phyloP scores from a whole-genome alignment of 2,797 vertebrate genomes.

The Cephalopachus bancanus region DNA sequence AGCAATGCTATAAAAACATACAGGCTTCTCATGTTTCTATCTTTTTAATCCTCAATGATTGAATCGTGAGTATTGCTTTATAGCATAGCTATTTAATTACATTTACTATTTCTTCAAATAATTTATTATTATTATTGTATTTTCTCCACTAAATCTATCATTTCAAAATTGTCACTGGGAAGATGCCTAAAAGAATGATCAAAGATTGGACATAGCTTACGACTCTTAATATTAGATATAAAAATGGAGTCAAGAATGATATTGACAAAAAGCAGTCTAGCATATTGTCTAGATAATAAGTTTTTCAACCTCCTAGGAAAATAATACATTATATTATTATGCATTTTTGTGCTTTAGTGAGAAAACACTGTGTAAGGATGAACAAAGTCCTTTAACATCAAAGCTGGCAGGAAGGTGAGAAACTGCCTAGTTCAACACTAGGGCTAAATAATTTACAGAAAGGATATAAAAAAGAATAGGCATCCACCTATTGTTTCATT shows the following conservation, averaged over 20 bases:
- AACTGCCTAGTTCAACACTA: neutral
- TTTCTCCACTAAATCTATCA: neutral
- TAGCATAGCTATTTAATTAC: neutral
- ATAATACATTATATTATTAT: neutral
- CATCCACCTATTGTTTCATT: neutral
- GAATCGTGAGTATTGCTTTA: neutral
- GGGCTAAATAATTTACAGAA: neutral
- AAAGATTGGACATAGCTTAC: neutral
- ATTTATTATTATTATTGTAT: neutral
- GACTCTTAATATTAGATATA: neutral
- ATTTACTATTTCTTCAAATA: neutral
- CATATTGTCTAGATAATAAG: neutral
- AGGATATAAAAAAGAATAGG: neutral
- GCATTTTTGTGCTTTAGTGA: neutral
- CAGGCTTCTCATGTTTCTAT: neutral
- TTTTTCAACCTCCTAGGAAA: conserved; percentile 1
- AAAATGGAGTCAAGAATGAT: neutral
- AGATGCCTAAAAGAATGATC: neutral
- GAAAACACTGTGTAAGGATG: neutral
- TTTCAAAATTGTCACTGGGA: neutral
- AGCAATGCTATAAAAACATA: conserved; percentile 32
- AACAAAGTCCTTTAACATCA: neutral
- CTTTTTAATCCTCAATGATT: neutral
- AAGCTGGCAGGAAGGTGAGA: neutral
- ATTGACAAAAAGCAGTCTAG: conserved; percentile 4